phyloP scores from a whole-genome alignment of 2,113 vertebrate genomes.

The Peromyscus maniculatus region DNA sequence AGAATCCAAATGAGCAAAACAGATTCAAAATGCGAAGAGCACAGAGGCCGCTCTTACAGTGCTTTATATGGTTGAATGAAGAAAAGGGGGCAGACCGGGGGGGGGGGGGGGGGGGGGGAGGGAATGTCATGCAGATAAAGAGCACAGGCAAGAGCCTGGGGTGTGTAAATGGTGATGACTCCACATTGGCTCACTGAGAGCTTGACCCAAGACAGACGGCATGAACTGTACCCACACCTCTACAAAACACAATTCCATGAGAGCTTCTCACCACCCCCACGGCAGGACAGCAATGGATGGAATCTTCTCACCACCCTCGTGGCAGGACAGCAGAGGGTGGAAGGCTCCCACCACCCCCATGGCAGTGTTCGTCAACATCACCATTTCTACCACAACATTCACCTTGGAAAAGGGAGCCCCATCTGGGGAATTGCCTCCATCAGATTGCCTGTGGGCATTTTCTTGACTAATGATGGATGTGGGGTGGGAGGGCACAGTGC shows the following conservation, averaged over 20 bases:
- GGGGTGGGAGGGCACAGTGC: background rate
- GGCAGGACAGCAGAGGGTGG: no score
- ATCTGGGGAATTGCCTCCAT: background rate
- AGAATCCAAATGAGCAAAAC: background rate
- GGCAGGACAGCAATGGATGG: background rate
- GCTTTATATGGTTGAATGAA: background rate
- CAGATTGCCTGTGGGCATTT: background rate
- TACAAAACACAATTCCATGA: background rate
- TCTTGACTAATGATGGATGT: no score
- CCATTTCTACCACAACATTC: background rate
- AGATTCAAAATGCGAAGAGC: background rate
- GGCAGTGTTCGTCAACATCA: background rate
- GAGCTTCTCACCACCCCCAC: background rate
- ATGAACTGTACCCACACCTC: background rate
- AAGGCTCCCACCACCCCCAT: background rate
- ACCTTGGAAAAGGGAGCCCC: background rate
- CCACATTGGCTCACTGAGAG: background rate
- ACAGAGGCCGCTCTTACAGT: background rate
- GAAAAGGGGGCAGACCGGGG: background rate
- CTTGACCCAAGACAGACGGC: constrained; percentile 1
- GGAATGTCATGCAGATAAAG: background rate
- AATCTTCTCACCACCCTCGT: background rate
- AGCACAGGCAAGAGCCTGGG: no score
- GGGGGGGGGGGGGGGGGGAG: no score
- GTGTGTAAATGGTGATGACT: background rate